Evolutionary conservation across 2,888 invertebrate genomes (phyloP).

Genomic region (Artemia sinica): DNA sequence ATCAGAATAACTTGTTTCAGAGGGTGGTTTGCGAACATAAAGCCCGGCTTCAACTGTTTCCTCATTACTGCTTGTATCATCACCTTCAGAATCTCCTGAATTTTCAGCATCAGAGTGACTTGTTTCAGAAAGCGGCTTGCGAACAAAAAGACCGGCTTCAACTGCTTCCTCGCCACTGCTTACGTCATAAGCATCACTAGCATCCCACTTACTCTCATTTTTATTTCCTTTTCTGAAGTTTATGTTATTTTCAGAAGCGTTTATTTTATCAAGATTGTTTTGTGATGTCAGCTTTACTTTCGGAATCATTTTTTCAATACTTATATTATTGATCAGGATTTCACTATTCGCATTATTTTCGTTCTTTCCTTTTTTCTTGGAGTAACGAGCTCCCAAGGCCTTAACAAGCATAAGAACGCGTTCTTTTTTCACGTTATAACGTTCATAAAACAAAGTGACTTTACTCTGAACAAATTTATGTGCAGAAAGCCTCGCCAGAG

Average conservation of each 20-base stretch:
- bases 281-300: not conserved
- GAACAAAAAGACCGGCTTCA: not conserved
- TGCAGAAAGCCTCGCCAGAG: constrained; percentile 16
- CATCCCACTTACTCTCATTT: not conserved
- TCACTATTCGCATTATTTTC: constrained; percentile 2
- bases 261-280: not conserved
- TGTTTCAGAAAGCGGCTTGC: not conserved
- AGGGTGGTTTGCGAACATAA: no score
- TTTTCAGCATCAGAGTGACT: not conserved
- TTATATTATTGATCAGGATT: constrained; percentile 10
- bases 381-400: constrained; percentile 17
- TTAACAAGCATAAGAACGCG: constrained; percentile 18
- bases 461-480: constrained; percentile 19
- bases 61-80: not conserved
- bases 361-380: constrained; percentile 19
- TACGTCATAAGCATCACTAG: not conserved
- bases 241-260: not conserved
- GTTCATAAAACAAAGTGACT: constrained; percentile 17
- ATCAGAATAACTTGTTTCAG: not conserved
- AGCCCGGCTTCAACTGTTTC: not conserved
- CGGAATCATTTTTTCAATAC: not conserved
- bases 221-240: not conserved
- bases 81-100: not conserved
- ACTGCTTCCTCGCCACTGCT: not conserved
- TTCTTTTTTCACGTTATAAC: constrained; percentile 14